Conservation (phyloP, 2,797 vertebrate species). For the Megalops cyprinoides region DNA sequence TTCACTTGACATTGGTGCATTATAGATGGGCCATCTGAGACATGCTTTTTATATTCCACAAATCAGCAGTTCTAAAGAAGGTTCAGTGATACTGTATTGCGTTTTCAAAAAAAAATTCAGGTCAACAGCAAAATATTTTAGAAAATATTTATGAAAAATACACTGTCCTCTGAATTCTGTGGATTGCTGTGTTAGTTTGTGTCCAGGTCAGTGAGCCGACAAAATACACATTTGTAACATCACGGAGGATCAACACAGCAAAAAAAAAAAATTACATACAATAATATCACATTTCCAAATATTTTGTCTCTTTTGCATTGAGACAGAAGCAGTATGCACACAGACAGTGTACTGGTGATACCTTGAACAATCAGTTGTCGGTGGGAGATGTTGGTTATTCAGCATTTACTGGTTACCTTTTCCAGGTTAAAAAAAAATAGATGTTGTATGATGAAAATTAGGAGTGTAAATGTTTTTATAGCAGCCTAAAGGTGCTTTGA, state of each 20-base stretch:
- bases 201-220: background rate
- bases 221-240: too few relatives aligned
- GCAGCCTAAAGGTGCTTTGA: too few relatives aligned
- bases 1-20: too few relatives aligned
- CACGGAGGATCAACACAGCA: background rate
- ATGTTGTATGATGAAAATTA: background rate
- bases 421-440: slow-evolving; percentile 1
- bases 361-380: too few relatives aligned
- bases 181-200: background rate
- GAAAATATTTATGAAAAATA: background rate
- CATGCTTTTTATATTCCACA: background rate
- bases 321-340: too few relatives aligned
- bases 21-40: too few relatives aligned
- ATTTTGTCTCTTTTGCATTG: too few relatives aligned
- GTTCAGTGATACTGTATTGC: background rate
- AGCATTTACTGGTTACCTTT: slow-evolving; percentile 11
- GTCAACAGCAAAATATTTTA: background rate
- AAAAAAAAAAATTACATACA: background rate
- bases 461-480: background rate
- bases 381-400: background rate
- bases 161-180: background rate
- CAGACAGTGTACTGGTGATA: too few relatives aligned
- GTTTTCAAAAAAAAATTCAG: background rate
- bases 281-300: too few relatives aligned
- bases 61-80: background rate